Base-by-base conservation (phyloP, 2,113 vertebrate genomes). In the Heterotilapia buettikoferi region DNA sequence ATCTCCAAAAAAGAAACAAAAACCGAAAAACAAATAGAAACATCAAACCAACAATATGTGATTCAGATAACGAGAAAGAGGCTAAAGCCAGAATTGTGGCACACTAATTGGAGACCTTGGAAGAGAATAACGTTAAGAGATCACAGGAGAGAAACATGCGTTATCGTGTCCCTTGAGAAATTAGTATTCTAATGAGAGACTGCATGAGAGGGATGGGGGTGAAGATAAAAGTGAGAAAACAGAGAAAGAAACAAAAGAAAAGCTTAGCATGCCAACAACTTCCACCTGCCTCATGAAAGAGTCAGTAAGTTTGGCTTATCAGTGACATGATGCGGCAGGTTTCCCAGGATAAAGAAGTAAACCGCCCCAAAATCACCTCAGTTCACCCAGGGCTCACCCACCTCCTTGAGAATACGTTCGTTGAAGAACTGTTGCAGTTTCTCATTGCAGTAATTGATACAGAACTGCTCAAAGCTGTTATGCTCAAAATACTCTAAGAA, bases 391-490 rank as follows among this genome's bases (percentile, higher is more conserved):
- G n/a, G 79, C 83, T 73, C 86, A 93, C 96, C 89, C 91, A 99
- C 99, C 99, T 99, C 99, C 96, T 99, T 99, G 61, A 99, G 97
- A 93, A 99, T 99, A 40, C 99, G 98, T 96, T 99, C 98, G 52
- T 99, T 99, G 96, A 99, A 99, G 96, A 99, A 99, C 81, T 99
- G 99, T 90, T 99, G 99, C 89, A 99, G 97, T 87, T 99, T 99
- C 96, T 99, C 99, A 88, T 99, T 99, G 96, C 99, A 99, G 94
- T 99, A 99, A 96, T 99, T 99, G 95, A 99, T 99, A 93, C 99
- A 99, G 95, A 99, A 99, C 85, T 99, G 99, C 95, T 99, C 99
- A 95, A 98, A 99, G 96, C 99, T 99, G 97, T 99, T 99, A 93
- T 98, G 98, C 89, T 99, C 99, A 94, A 99, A 99, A 94, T 99